Base-by-base conservation (phyloP, 2,113 vertebrate genomes). In the Nematolebias whitei region DNA sequence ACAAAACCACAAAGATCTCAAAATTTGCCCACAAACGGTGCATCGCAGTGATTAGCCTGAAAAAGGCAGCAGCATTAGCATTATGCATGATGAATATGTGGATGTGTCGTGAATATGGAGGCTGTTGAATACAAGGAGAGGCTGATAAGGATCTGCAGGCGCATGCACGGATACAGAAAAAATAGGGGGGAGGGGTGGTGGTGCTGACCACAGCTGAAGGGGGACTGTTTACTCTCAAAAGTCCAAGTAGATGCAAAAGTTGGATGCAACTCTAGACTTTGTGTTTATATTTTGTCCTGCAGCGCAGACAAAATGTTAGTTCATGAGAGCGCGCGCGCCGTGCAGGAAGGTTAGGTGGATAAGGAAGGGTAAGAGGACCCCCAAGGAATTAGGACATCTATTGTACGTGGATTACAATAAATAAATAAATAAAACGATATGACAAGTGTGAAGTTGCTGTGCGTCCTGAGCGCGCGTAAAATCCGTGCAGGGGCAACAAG, bases 41-140 rank as follows among this genome's bases (percentile, higher is more conserved):
- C 62, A n/a, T 60, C 51, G 71, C 67, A 56, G 39, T 66, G 78
- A 78, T 63, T 35, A 35, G 10, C 5, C 32, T 56, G 24, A 50
- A 68, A 54, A 80, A 78, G 74, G 84, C 75, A 76, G 63, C 68
- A 35, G 66, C 76, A 90, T 91, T 93, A 89, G 88, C 85, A 87
- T 92, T 89, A 90, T 87, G 85, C 82, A 85, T 89, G 85, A 89
- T 90, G 86, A 88, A 85, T 87, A 81, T 85, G 78, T 84, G 84
- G 74, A 83, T 83, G 82, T 89, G 87, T 87, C 85, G 83, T 91
- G 87, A 90, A 90, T 91, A 90, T 90, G 91, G 83, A 89, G 86
- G 85, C 79, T 83, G 78, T 67, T 82, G 85, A 85, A 89, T 61
- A 80, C 55, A 64, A 77, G 75, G 74, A 74, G 71, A 84, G 72